Percentiles rank a stretch among this genome's conserved stretches.
phyloP scores from a whole-genome alignment of 2,113 vertebrate species.

The Anarhynchus alexandrinus region DNA sequence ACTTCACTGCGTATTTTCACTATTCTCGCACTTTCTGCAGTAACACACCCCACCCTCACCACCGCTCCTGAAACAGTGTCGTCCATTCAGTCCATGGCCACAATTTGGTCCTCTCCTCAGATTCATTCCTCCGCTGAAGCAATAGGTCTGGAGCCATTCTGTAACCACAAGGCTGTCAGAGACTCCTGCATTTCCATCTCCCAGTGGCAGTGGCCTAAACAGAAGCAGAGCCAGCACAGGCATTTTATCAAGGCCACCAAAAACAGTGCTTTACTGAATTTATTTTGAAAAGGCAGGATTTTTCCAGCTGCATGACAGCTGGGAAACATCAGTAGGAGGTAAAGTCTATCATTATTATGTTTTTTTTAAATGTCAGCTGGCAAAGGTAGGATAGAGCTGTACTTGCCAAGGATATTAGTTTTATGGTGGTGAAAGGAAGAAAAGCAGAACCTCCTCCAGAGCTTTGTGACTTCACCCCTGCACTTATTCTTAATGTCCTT shows the following conservation, averaged over 20 bases:
- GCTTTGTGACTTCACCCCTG: background rate
- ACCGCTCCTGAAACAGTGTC: background rate
- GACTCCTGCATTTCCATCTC: background rate
- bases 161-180: background rate
- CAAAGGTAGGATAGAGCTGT: background rate
- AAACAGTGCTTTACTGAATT: background rate
- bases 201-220: background rate
- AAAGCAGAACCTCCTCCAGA: background rate
- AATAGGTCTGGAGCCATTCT: background rate
- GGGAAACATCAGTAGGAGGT: background rate
- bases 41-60: too few relatives aligned
- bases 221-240: background rate
- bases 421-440: background rate
- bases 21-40: background rate
- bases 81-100: background rate
- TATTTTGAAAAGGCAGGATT: background rate
- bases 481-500: background rate
- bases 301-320: background rate
- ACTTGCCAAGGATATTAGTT: background rate
- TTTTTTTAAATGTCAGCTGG: background rate
- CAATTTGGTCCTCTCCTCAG: background rate
- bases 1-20: background rate
- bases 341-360: background rate
- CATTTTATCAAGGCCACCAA: background rate
- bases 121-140: background rate